Base-by-base conservation (phyloP, 2,888 invertebrate species). In the Electrophaes corylata region DNA sequence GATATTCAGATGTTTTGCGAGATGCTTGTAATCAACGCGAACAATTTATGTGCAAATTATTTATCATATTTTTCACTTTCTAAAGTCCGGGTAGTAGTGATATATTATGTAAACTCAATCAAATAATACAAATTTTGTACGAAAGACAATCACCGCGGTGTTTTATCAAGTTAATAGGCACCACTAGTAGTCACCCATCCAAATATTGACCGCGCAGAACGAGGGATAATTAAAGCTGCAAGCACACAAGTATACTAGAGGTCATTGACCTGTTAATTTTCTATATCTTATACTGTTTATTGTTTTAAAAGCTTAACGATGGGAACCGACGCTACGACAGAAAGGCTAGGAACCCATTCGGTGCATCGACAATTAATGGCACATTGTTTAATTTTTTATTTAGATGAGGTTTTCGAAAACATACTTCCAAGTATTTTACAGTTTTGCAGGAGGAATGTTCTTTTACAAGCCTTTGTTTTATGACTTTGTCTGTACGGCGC, bases 351-450 rank as follows among this genome's bases (percentile, higher is more conserved):
- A 35, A 41, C 44, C n/a, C 47, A 35, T 47, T 16, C 12, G 20
- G 8, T 19, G 14, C 18, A 12, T 47, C 37, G n/a, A 29, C 49
- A 19, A 29, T 29, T 26, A 58, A 58, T 58, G 23, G 33, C 26
- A 33, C 53, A 58, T 58, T 58, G 58, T 58, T 39, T 46, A 2
- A 31, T 35, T 37, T 39, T 39, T 53, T 43, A 47, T 41, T 35
- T n/a, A 11, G 12, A 45, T 45, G 44, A 11, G 11, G 4, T 33
- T 45, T 45, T 45, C 1, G 16, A 16, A 35, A 14, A 35, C 4
- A 35, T n/a, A n/a, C n/a, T n/a, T 26, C 26, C 10, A 26, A 10
- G 10, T 26, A 26, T 26, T 26, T 2, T 10, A 6, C 26, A 6
- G 26, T 26, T 26, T 5, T n/a, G n/a, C n/a, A n/a, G n/a, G n/a